These are phyloP conservation scores for Zophobas morio DNA, from an alignment of 1,140 invertebrate species.

Conservation along the genomic window DNA sequence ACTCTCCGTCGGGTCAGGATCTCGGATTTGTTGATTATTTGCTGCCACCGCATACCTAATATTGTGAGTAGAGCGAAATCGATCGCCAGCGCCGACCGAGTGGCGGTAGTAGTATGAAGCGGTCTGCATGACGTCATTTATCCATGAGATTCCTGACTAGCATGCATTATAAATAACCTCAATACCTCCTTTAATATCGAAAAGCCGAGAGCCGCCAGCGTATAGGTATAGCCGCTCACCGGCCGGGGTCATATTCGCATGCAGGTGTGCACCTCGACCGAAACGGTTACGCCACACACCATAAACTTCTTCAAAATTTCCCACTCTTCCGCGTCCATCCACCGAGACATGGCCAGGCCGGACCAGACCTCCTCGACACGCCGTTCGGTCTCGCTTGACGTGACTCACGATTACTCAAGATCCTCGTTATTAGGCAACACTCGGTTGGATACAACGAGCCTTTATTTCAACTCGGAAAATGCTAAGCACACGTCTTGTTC, in stretches of 20 bases:
- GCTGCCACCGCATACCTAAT: constrained; percentile 50
- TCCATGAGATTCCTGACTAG: constrained; percentile 59
- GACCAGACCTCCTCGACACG: too few species aligned
- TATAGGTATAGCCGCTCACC: neutral
- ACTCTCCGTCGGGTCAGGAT: neutral
- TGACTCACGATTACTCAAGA: too few species aligned
- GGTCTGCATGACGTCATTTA: constrained; percentile 58
- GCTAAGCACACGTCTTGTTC: neutral
- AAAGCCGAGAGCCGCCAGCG: constrained; percentile 1
- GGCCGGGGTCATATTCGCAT: constrained; percentile 8
- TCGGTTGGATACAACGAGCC: too few species aligned
- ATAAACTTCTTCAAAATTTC: too few species aligned
- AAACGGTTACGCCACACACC: too few species aligned
- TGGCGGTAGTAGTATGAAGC: constrained; percentile 50
- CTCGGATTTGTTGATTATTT: constrained; percentile 21
- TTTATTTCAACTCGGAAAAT: neutral
- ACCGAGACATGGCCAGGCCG: too few species aligned
- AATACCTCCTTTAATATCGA: constrained; percentile 44
- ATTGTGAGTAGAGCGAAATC: constrained; percentile 56
- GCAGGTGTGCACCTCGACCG: neutral
- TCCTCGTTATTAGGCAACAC: too few species aligned
- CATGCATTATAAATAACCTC: constrained; percentile 61
- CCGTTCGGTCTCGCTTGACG: too few species aligned
- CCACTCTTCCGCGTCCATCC: too few species aligned
- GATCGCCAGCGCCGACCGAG: constrained; percentile 53